These are phyloP conservation scores for Argya squamiceps DNA, from an alignment of 2,797 vertebrate species.

Conservation along the genomic window DNA sequence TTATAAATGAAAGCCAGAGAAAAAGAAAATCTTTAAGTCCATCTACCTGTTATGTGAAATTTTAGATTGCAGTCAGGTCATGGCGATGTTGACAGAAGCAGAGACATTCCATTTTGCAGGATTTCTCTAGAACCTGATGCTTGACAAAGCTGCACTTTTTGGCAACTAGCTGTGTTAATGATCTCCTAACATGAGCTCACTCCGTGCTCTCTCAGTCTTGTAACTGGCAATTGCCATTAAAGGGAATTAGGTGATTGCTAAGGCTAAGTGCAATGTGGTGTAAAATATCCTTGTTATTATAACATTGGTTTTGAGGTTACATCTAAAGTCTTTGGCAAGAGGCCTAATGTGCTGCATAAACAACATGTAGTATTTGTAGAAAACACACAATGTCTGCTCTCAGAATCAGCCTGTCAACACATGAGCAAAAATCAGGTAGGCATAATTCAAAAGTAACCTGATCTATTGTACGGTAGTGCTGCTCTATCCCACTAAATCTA, in stretches of 20 bases:
- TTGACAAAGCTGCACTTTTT: neutral
- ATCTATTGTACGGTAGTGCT: neutral
- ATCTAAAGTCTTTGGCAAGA: neutral
- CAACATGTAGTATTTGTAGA: neutral
- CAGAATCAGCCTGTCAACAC: neutral
- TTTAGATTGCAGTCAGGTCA: neutral
- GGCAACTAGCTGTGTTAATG: neutral
- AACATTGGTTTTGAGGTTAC: neutral
- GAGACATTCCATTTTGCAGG: neutral
- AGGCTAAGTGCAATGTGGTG: neutral
- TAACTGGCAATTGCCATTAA: neutral
- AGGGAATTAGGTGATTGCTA: neutral
- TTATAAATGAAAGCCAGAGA: neutral
- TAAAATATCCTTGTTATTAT: conserved; percentile 7
- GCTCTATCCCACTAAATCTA: neutral
- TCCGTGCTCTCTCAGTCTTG: neutral
- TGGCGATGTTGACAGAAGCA: neutral
- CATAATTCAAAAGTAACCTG: neutral
- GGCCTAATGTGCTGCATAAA: neutral
- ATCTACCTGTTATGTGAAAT: neutral
- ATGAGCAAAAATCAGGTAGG: neutral
- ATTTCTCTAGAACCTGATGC: neutral
- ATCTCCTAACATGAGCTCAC: neutral
- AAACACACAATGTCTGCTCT: neutral
- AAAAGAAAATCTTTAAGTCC: neutral